Evolutionary conservation across 2,888 invertebrate genomes (phyloP), one percentile per base, ranked within the genome.

Genomic region (Rhimphoctona megacephalus): DNA sequence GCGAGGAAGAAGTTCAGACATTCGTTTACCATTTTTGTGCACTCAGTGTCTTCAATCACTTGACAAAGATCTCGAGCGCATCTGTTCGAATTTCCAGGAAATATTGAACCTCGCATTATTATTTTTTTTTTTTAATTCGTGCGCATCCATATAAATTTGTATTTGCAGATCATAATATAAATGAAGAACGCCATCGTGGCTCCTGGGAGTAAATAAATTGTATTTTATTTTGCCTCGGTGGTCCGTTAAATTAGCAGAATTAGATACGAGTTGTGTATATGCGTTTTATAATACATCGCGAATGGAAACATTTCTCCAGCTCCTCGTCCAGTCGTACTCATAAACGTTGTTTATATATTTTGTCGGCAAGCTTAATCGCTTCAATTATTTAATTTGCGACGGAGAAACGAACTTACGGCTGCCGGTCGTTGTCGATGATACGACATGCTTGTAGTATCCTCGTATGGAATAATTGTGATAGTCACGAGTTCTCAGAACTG

Each of bases 311-410:
- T 25, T 57, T 14, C 46, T 25, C n/a, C 57, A 64, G 83, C 64
- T 72, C 57, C 70, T 64, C 66, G 64, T 39, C 30, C 49, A 77
- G 54, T 36, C 2, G 39, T 11, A 25, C 33, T 33, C 30, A 19
- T 49, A 49, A 25, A 72, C 33, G 61, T 61, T 61, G 46, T 64
- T 36, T 64, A 19, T 61, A 49, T 52, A 66, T 66, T 61, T 79
- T 64, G 84, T 69, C 84, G 64, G 36, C 79, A 74, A 79, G 84
- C 43, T 86, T 84, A 84, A 86, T 86, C 81, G 84, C 66, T 79
- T 81, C 86, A 86, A 86, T 86, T 86, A 86, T 81, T 84, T 86
- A 79, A 86, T 86, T 84, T 84, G 84, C 85, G 78, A 79, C 78
- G 78, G 67, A 33, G 78, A 78, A 74, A 69, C 84, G 67, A 52